phyloP scores from a whole-genome alignment of 2,113 vertebrate genomes.

The Formicarius rufipectus region DNA sequence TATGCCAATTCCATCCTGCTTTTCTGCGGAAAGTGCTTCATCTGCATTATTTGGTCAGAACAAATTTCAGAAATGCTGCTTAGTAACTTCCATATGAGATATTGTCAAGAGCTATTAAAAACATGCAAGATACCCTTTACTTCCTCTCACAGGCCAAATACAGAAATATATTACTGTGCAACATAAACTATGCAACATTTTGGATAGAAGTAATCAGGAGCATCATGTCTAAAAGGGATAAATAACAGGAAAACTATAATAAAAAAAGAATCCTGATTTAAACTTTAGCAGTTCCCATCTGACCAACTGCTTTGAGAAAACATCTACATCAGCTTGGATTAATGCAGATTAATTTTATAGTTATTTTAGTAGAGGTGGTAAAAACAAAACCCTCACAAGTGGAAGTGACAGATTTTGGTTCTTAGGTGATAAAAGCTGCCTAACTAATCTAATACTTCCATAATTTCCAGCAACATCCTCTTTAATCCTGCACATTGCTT shows the following conservation, averaged over 20 bases:
- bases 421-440: background rate
- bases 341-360: background rate
- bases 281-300: background rate
- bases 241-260: background rate
- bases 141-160: background rate
- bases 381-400: background rate
- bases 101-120: background rate
- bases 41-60: background rate
- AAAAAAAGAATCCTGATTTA: background rate
- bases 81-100: background rate
- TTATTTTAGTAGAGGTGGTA: background rate
- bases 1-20: background rate
- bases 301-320: background rate
- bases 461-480: background rate
- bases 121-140: background rate
- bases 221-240: background rate
- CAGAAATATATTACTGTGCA: background rate
- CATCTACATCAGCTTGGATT: background rate
- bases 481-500: background rate
- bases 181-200: background rate
- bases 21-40: background rate
- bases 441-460: background rate
- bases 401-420: background rate
- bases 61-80: background rate
- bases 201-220: background rate